A percentile compares a stretch with the other conserved stretches of the same genome.
These are phyloP conservation scores for Paradoxurus hermaphroditus DNA, from an alignment of 2,113 vertebrate genomes.

Conservation along the genomic window DNA sequence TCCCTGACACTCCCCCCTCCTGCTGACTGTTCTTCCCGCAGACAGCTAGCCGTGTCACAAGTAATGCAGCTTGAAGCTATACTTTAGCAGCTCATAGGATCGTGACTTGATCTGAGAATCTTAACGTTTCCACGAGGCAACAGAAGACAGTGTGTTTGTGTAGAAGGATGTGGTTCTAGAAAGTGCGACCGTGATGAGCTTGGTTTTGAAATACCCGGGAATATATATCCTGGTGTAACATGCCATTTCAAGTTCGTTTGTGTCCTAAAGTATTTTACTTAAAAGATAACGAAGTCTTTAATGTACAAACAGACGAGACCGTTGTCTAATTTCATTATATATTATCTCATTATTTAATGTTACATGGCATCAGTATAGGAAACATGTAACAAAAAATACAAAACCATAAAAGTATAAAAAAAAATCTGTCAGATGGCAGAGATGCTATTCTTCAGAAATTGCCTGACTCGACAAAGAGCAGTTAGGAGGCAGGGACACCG, in stretches of 20 bases:
- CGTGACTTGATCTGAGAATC: neutral
- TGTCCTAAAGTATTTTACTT: neutral
- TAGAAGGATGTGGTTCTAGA: neutral
- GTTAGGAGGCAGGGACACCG: neutral
- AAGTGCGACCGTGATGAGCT: neutral
- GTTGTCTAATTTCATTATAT: neutral
- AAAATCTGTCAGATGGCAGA: neutral
- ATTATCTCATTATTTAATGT: neutral
- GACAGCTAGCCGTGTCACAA: neutral
- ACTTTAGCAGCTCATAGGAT: neutral
- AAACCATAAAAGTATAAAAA: neutral
- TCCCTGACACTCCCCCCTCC: accelerated
- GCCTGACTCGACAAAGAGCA: neutral
- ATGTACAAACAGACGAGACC: neutral
- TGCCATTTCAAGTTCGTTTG: neutral
- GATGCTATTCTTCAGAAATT: neutral
- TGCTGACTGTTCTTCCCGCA: neutral
- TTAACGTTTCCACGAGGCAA: neutral
- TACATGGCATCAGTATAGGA: neutral
- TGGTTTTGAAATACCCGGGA: neutral
- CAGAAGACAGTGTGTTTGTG: neutral
- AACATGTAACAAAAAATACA: neutral
- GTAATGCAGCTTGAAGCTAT: neutral
- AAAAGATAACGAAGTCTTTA: neutral
- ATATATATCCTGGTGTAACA: neutral